Evolutionary conservation across 2,113 vertebrate genomes (phyloP), one percentile per base, ranked within the genome.

Genomic region (Megaceryle torquata): DNA sequence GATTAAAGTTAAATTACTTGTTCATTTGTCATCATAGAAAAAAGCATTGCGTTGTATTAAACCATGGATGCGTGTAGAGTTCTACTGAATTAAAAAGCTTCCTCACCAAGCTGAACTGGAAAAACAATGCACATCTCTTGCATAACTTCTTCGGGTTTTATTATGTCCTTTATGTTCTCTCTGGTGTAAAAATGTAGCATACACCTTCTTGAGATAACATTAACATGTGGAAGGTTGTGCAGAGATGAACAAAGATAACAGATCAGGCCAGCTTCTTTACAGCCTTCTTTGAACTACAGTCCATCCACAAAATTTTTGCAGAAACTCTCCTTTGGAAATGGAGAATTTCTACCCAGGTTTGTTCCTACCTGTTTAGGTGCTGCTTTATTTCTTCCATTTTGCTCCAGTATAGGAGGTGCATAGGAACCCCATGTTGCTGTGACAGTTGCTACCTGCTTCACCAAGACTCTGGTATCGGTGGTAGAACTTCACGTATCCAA

Each of bases 391-490:
- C 43, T 18, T 8, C 35, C 59, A 51, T 86, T 67, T 44, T 26
- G 25, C 33, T 86, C 24, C 19, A 20, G 16, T 28, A 41, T 8
- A 44, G 37, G 28, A 76, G 29, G 17, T 26, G 5, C 22, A 2
- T 2, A 39, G 48, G 51, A 81, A 28, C 24, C 4, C 24, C 22
- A 10, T 0, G 1, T 31, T 81, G 29, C 59, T 0, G 0, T 64
- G 63, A 8, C 14, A 11, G 8, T 16, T 78, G 15, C 61, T 46
- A 33, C 3, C 0, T 77, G 17, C 39, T 77, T 70, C 46, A 39
- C 26, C 24, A 33, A 33, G 64, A 13, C 35, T 35, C 15, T 54
- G 33, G 8, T 75, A 2, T 48, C 6, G 5, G 12, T 91, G 80
- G n/a, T 81, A 76, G 68, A 91, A 70, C 51, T 79, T 91, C 5